phyloP scores from a whole-genome alignment of 2,888 invertebrate species.

The Oligia strigilis region DNA sequence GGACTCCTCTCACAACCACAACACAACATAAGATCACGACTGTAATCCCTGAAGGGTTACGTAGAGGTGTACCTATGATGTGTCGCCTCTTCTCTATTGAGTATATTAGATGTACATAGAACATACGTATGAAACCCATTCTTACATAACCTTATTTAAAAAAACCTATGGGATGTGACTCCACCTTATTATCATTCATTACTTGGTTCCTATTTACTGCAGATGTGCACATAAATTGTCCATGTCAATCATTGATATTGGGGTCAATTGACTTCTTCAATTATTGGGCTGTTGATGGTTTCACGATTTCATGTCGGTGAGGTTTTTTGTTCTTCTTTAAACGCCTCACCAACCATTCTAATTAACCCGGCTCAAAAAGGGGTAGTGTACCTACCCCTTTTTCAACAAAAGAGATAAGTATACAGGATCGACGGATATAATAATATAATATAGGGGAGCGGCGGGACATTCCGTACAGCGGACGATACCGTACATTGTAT shows the following conservation, averaged over 20 bases:
- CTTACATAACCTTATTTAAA: no score
- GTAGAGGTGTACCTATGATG: neutral
- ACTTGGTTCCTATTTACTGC: constrained; percentile 22
- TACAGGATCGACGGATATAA: no score
- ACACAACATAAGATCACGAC: neutral
- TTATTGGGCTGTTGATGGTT: constrained; percentile 24
- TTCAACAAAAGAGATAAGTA: no score
- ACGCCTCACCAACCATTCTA: neutral
- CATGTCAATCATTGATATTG: constrained; percentile 35
- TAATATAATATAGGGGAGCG: no score
- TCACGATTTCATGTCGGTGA: neutral
- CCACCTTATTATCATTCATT: neutral
- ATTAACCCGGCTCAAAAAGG: neutral
- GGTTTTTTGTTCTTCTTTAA: neutral
- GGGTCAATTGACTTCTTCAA: constrained; percentile 49
- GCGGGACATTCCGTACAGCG: no score
- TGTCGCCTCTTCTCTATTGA: neutral
- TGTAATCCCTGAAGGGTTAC: neutral
- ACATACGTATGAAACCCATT: no score
- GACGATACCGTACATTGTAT: no score
- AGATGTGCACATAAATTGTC: constrained; percentile 40
- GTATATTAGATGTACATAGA: no score
- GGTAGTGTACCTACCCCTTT: no score
- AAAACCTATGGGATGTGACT: neutral
- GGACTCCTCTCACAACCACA: neutral